Conservation (phyloP, 2,113 vertebrate genomes). For the Fulmarus glacialis region DNA sequence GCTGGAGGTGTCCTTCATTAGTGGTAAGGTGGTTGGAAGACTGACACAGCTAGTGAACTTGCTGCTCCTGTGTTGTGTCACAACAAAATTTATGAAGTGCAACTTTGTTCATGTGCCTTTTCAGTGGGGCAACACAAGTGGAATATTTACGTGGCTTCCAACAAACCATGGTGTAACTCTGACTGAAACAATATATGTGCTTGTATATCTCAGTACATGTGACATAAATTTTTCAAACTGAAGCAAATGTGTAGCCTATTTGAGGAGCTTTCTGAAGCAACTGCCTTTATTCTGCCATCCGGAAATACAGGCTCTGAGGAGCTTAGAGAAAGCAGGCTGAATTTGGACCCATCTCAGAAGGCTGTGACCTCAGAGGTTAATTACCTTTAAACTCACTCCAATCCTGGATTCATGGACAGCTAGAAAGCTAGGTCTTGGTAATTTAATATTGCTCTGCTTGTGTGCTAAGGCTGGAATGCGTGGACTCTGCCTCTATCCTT, state of each 20-base stretch:
- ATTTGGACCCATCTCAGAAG: background rate
- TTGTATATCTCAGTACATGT: background rate
- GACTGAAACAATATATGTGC: background rate
- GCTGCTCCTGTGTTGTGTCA: background rate
- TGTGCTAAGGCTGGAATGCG: background rate
- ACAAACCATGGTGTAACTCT: background rate
- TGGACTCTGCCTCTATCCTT: background rate
- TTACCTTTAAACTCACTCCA: constrained; percentile 12
- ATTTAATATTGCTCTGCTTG: background rate
- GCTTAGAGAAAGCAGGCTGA: background rate
- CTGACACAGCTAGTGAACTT: background rate
- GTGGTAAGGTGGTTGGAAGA: background rate
- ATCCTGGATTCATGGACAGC: background rate
- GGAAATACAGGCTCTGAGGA: background rate
- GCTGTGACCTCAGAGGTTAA: constrained; percentile 10
- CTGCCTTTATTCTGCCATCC: background rate
- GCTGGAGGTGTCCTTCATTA: background rate
- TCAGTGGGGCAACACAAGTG: background rate
- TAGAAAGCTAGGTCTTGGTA: background rate
- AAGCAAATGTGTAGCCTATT: background rate
- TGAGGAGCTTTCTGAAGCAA: background rate
- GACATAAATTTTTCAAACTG: background rate
- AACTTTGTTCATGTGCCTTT: background rate
- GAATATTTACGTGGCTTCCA: background rate
- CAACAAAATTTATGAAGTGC: background rate